Evolutionary conservation across 2,888 invertebrate genomes (phyloP).

Genomic region (Geotrupes spiniger): DNA sequence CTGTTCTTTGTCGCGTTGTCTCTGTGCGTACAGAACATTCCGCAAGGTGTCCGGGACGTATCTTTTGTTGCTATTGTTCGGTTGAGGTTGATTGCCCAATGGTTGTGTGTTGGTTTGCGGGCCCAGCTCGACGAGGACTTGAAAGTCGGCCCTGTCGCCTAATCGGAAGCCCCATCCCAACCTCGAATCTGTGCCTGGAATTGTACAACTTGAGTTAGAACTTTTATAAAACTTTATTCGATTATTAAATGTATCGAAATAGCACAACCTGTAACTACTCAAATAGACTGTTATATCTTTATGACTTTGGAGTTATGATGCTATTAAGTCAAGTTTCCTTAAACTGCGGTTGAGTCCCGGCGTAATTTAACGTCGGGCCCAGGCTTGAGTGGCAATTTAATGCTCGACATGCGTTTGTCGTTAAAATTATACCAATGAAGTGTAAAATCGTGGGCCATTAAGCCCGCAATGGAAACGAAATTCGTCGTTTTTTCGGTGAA

Average conservation of each 20-base stretch:
- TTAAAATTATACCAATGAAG: too few relatives aligned
- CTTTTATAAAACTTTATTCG: too few relatives aligned
- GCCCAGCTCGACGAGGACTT: slow-evolving; percentile 71
- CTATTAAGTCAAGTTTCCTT: too few relatives aligned
- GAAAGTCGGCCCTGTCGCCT: slow-evolving; percentile 78
- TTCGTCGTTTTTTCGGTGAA: too few relatives aligned
- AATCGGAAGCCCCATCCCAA: slow-evolving; percentile 75
- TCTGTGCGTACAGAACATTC: slow-evolving; percentile 44
- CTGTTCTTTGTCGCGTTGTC: slow-evolving; percentile 50
- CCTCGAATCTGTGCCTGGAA: slow-evolving; percentile 73
- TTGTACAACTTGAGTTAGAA: too few relatives aligned
- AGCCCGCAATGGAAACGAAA: too few relatives aligned
- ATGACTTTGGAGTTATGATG: background rate
- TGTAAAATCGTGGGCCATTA: too few relatives aligned
- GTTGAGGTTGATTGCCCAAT: slow-evolving; percentile 52
- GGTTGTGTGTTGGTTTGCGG: slow-evolving; percentile 72
- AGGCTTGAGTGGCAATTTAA: too few relatives aligned
- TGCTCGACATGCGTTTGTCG: too few relatives aligned
- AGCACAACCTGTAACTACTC: background rate
- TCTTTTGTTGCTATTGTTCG: slow-evolving; percentile 47
- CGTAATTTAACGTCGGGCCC: too few relatives aligned
- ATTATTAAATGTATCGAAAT: too few relatives aligned
- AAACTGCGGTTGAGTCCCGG: too few relatives aligned
- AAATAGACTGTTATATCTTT: background rate
- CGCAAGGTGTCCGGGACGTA: slow-evolving; percentile 48